Evolutionary conservation across 1,140 invertebrate species (phyloP), one percentile per base, ranked within the genome.

Genomic region (Glossosoma conforme): DNA sequence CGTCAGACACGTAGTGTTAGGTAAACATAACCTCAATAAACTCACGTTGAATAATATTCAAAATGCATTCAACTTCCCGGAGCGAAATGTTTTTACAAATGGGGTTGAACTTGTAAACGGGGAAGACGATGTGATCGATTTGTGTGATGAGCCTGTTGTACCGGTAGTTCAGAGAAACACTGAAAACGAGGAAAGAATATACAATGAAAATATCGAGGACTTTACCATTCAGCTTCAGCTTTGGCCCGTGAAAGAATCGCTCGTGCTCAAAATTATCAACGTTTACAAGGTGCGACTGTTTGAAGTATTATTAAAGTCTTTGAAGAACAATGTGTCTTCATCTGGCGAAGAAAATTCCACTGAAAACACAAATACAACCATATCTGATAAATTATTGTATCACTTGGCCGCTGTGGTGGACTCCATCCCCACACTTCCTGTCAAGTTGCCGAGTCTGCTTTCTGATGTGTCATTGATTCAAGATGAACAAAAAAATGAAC

Each of bases 201-300:
- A n/a, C n/a, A 42, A 35, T 45, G 36, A 62, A 25, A 36, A 58
- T 15, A 17, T 45, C n/a, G 50, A 63, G 54, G 55, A 17, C n/a
- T 52, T 19, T 25, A n/a, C 18, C 52, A 58, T 30, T 8, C 54
- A 65, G 28, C 28, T 62, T 2, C 63, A 65, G 60, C 54, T 71
- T 2, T 35, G 71, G 14, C 72, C 72, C 3, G 52, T 72, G 15
- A 64, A 65, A 28, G 60, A 65, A 17, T 73, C 72, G 42, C 50
- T 72, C 2, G 43, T 72, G 13, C 63, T 69, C 55, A 67, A 69
- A 61, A 41, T 74, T 20, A 32, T 67, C 18, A 63, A 51, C 44
- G 38, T 70, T 5, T 33, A 67, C n/a, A 57, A 65, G 52, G 58
- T 55, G 2, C 36, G 62, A 50, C 41, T 68, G 2, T 44, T 65